Evolutionary conservation across 2,888 invertebrate species (phyloP), one percentile per base, ranked within the genome.

Genomic region (Salticus scenicus): DNA sequence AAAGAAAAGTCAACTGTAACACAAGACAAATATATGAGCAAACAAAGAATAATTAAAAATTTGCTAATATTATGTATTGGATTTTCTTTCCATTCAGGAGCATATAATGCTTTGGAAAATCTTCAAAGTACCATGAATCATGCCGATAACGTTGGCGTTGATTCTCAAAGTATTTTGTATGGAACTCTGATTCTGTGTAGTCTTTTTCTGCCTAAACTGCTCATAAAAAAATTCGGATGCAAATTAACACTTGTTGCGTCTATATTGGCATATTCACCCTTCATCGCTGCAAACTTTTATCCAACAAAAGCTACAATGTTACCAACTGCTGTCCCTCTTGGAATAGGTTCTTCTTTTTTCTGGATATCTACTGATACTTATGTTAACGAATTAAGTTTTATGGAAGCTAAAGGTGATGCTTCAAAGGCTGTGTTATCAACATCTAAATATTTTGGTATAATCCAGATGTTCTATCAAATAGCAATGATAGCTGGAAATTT

Each of bases 301-400:
- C 97, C 98, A 1, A 94, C 93, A 88, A 94, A 94, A 88, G 97
- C 95, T 91, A 97, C 98, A n/a, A 93, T 97, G 80, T 96, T 97
- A 76, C 97, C 97, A 0, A 96, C 97, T 51, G 97, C 98, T 28
- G 95, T 98, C 33, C 93, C 98, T 20, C 94, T 97, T 42, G 99
- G 99, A 88, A 92, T 98, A 78, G 98, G 97, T 12, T 98, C 98
- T 1, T 98, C 98, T 0, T 98, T 98, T 69, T 95, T 99, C 94
- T 99, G 99, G 99, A 96, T 98, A 0, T 97, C 98, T 20, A 97
- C 98, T 91, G 98, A 98, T 86, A 97, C 97, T 0, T 99, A 99
- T 91, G 93, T 99, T 88, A 98, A 98, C 17, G 96, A 98, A 92
- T 96, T 95, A 63, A 98, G 97, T 67, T 96, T 96, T 88, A 94